Base-by-base conservation (phyloP, 2,888 invertebrate species). In the Orchesellides sinensis region DNA sequence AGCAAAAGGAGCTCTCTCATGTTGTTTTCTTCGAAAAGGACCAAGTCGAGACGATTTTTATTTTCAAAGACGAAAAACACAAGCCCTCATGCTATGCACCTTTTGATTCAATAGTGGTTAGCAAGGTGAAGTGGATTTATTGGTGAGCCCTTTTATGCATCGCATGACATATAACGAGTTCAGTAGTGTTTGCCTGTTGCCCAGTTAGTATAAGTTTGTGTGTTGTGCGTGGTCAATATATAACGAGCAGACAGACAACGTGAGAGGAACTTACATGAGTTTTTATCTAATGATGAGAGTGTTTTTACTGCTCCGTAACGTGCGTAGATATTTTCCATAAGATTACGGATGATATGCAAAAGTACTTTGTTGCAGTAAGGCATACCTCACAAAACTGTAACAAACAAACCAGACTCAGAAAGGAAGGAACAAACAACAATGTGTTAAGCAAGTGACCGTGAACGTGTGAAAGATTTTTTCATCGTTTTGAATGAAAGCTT, bases 141-240 rank as follows among this genome's bases (percentile, higher is more conserved):
- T 68, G 47, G 32, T 56, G 69, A 80, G 80, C 73, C 80, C 80
- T 80, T 80, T 80, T 80, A 80, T 80, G 80, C 80, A 59, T 73
- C 59, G 73, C 73, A 73, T 73, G 73, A 68, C 66, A 73, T 66
- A 73, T 65, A 79, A 79, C 79, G 65, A 73, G 80, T 73, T 80
- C 73, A 80, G 80, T 68, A 80, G 80, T 80, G 80, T 40, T 70
- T 56, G 27, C 63, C n/a, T n/a, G n/a, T 63, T 35, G 40, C 40
- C 40, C 63, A 63, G 40, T 1, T 29, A 35, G 40, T 21, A 63
- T 12, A 17, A 35, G 21, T 63, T 63, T 40, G 61, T 2, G 25
- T 56, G 2, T 4, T 27, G 59, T 63, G 74, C 47, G 65, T 75
- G 65, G 19, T 52, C 40, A 52, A 23, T 21, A 6, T 35, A 12